Evolutionary conservation across 2,888 invertebrate species (phyloP).

Genomic region (Hedychridium roseum): DNA sequence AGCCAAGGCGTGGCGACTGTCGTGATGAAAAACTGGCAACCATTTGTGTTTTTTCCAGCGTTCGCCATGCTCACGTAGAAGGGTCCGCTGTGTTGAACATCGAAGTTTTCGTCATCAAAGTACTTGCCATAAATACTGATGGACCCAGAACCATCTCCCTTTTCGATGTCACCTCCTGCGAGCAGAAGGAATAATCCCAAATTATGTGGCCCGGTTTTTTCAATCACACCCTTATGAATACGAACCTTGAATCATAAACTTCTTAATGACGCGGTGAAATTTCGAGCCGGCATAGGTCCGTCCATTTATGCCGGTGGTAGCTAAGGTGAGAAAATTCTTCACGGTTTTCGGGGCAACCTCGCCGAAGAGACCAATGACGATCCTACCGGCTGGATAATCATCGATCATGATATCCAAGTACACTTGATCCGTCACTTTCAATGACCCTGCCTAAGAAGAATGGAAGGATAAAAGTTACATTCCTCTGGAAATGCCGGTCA

Average conservation of each 20-base stretch:
- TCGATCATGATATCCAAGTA: slow-evolving; percentile 83
- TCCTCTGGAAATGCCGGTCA: too few species aligned
- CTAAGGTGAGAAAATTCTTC: slow-evolving; percentile 85
- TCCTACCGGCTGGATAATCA: slow-evolving; percentile 75
- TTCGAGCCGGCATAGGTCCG: slow-evolving; percentile 79
- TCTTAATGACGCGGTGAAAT: slow-evolving; percentile 86
- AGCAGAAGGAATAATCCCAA: background rate
- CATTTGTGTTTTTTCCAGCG: slow-evolving; percentile 86
- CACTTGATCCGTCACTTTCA: slow-evolving; percentile 81
- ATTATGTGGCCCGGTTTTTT: background rate
- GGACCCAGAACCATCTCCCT: slow-evolving; percentile 83
- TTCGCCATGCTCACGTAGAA: slow-evolving; percentile 95
- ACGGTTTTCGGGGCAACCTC: slow-evolving; percentile 86
- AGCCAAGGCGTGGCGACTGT: slow-evolving; percentile 87
- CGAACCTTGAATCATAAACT: slow-evolving; percentile 96
- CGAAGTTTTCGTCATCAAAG: slow-evolving; percentile 88
- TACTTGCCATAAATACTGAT: slow-evolving; percentile 85
- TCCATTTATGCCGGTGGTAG: slow-evolving; percentile 78
- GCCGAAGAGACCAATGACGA: slow-evolving; percentile 90
- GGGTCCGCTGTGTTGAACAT: slow-evolving; percentile 79
- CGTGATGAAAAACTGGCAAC: slow-evolving; percentile 95
- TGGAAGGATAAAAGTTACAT: too few species aligned
- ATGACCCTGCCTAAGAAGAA: slow-evolving; percentile 68
- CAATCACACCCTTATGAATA: too few species aligned
- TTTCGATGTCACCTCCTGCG: slow-evolving; percentile 84